These are phyloP conservation scores for Drosophila yooni DNA, from an alignment of 2,888 invertebrate species.

Conservation along the genomic window DNA sequence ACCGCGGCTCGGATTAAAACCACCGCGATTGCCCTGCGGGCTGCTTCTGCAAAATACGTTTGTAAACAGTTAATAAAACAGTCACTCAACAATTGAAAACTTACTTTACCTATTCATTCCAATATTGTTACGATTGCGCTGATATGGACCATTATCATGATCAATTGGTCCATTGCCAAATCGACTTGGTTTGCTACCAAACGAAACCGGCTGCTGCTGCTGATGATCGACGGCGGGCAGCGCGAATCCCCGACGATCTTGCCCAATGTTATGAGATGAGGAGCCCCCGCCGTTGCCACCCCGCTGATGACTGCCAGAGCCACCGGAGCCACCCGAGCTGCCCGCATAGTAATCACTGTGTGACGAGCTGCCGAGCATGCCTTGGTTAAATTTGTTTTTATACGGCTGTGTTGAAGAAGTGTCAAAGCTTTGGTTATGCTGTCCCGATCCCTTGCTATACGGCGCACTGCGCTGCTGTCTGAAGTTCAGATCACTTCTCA, in stretches of 20 bases:
- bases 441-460: slow-evolving; percentile 56
- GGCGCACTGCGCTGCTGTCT: slow-evolving; percentile 74
- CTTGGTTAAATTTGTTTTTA: slow-evolving; percentile 61
- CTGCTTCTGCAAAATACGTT: slow-evolving; percentile 30
- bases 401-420: slow-evolving; percentile 37
- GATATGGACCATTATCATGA: slow-evolving; percentile 49
- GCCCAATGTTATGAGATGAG: slow-evolving; percentile 55
- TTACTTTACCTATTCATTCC: slow-evolving; percentile 57
- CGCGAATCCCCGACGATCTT: slow-evolving; percentile 84
- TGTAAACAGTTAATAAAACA: neutral
- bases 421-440: slow-evolving; percentile 59
- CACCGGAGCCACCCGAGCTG: slow-evolving; percentile 15
- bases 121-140: slow-evolving; percentile 51
- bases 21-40: slow-evolving; percentile 80
- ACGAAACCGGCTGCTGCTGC: slow-evolving; percentile 58
- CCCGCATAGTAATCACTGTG: slow-evolving; percentile 54
- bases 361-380: slow-evolving; percentile 22
- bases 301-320: slow-evolving; percentile 40
- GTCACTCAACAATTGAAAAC: neutral
- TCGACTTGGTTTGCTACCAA: slow-evolving; percentile 82
- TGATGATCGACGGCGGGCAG: slow-evolving; percentile 76
- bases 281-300: slow-evolving; percentile 28
- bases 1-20: slow-evolving; percentile 59
- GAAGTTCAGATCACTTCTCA: slow-evolving; percentile 67
- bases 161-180: slow-evolving; percentile 59